Evolutionary conservation across 2,797 vertebrate species (phyloP).

Genomic region (Cirrhinus mrigala): DNA sequence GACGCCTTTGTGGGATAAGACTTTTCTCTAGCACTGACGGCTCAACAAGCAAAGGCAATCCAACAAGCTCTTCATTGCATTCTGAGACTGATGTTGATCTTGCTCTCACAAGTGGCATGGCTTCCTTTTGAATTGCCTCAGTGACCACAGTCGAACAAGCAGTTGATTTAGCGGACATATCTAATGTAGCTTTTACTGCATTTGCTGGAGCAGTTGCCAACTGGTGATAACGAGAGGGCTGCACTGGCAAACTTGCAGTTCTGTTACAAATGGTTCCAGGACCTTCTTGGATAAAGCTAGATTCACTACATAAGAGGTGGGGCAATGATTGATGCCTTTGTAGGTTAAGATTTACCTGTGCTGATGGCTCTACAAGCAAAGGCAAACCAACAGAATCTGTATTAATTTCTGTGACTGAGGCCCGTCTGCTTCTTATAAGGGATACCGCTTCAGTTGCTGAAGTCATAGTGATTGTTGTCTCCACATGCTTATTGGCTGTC

Average conservation of each 20-base stretch:
- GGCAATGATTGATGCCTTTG: slow-evolving; percentile 23
- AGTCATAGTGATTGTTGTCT: slow-evolving; percentile 41
- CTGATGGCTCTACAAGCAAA: slow-evolving; percentile 42
- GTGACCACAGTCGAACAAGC: slow-evolving; percentile 37
- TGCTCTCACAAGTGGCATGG: slow-evolving; percentile 68
- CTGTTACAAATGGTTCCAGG: slow-evolving; percentile 44
- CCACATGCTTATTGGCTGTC: slow-evolving; percentile 3
- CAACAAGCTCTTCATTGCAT: slow-evolving; percentile 18
- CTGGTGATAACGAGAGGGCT: slow-evolving; percentile 35
- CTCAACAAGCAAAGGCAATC: slow-evolving; percentile 51
- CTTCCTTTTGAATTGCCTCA: slow-evolving; percentile 56
- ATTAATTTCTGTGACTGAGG: slow-evolving; percentile 14
- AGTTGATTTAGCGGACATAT: slow-evolving; percentile 73
- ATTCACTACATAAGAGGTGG: background rate
- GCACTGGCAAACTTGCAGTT: slow-evolving; percentile 16
- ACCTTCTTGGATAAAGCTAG: slow-evolving; percentile 17
- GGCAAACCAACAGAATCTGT: slow-evolving; percentile 43
- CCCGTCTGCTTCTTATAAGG: slow-evolving; percentile 54
- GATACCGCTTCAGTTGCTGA: slow-evolving; percentile 45
- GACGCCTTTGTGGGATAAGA: background rate
- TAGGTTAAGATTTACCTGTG: background rate
- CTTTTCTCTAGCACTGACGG: background rate
- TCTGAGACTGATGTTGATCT: slow-evolving; percentile 63
- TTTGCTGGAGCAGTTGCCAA: slow-evolving; percentile 51
- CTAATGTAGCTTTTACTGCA: slow-evolving; percentile 74